A percentile compares a stretch with the other conserved stretches of the same genome.
Evolutionary conservation across 2,888 invertebrate species (phyloP).

Genomic region (Sisyra nigra): DNA sequence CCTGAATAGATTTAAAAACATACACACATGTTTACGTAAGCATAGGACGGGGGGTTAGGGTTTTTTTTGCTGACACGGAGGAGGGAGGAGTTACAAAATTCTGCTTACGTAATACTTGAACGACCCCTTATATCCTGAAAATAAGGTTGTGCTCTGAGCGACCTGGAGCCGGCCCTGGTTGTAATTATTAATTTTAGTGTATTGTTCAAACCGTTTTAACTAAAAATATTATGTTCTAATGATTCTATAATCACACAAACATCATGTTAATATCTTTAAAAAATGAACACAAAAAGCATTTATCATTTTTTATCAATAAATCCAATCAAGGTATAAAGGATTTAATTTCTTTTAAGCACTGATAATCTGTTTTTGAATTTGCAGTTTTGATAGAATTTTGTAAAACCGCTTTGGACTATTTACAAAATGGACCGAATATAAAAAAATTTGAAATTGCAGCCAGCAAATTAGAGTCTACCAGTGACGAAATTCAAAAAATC

Average conservation of each 20-base stretch:
- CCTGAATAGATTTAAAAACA: too few relatives aligned
- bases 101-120: too few relatives aligned
- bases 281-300: slow-evolving; percentile 38
- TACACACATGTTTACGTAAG: too few relatives aligned
- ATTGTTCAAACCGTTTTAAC: too few relatives aligned
- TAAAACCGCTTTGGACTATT: slow-evolving; percentile 46
- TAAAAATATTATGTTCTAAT: too few relatives aligned
- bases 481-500: slow-evolving; percentile 39
- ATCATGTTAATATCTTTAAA: slow-evolving; percentile 28
- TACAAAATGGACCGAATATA: slow-evolving; percentile 46
- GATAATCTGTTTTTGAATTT: slow-evolving; percentile 17
- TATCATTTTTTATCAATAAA: slow-evolving; percentile 33
- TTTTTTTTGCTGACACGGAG: too few relatives aligned
- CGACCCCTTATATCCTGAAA: too few relatives aligned
- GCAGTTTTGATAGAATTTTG: slow-evolving; percentile 55
- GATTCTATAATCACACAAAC: slow-evolving; percentile 14
- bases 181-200: too few relatives aligned
- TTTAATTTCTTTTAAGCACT: slow-evolving; percentile 6
- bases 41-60: too few relatives aligned
- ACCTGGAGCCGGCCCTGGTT: too few relatives aligned
- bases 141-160: too few relatives aligned
- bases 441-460: slow-evolving; percentile 46
- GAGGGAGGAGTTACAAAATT: too few relatives aligned
- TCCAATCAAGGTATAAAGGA: slow-evolving; percentile 29
- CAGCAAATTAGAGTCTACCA: slow-evolving; percentile 39